Evolutionary conservation across 2,888 invertebrate genomes (phyloP), one percentile per base, ranked within the genome.

Genomic region (Netelia melanura): DNA sequence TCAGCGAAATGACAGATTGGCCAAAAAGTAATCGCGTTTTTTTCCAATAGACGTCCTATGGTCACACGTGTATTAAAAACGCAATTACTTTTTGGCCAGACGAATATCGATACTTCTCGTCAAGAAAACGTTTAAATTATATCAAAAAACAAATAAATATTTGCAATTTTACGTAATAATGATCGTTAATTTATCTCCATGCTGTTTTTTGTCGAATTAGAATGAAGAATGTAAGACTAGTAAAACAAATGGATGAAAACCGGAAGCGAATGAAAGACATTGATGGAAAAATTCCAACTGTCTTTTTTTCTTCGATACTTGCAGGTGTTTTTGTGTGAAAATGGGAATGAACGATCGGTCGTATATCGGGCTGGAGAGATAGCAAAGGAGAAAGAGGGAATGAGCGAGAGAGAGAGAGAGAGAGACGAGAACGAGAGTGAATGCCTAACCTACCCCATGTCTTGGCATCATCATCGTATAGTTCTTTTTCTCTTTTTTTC

Each of bases 361-460:
- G 75, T 54, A 54, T 68, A 70, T 61, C 61, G 38, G 56, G 6
- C 61, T 52, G 67, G 62, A 82, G 76, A 78, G 74, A 70, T 77
- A 65, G 64, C 38, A 25, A 44, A 61, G 70, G 70, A 61, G 56
- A 83, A 81, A 85, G 86, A 86, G 83, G 78, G 75, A 21, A 30
- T n/a, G 52, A 38, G 48, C 58, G 61, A 56, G 44, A 68, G 54
- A 61, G 48, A 61, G 81, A 48, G 43, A 65, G 81, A 76, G 61
- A 76, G 48, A 75, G 64, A 56, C 30, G 56, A 74, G 56, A 78
- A 83, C 58, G 84, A 82, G 83, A 86, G 80, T 82, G 79, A 85
- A 88, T 89, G 88, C 92, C 92, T 92, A 92, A 92, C 92, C 92
- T 92, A 91, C 92, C 91, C 91, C 91, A 91, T 91, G 87, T 89